phyloP scores from a whole-genome alignment of 92 coral and sea anemone species.

The Zoanthus sociatus region DNA sequence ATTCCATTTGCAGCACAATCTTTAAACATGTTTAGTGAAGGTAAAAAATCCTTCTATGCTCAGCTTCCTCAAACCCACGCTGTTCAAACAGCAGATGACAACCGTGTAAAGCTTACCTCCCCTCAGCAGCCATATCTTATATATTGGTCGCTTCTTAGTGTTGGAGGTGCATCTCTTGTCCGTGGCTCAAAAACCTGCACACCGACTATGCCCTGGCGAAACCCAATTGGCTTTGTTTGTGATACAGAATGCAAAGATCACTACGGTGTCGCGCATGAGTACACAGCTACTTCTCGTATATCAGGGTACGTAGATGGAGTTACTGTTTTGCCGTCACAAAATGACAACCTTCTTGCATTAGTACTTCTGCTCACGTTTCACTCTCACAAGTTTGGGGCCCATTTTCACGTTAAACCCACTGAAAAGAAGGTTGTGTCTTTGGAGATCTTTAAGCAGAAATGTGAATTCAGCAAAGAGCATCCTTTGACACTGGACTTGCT shows the following conservation, averaged over 20 bases:
- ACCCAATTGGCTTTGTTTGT: conserved; percentile 48
- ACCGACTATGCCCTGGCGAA: conserved; percentile 26
- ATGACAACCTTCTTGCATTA: conserved; percentile 34
- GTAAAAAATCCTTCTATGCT: conserved; percentile 7
- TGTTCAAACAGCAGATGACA: background rate
- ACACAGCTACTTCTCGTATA: background rate
- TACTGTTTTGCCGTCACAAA: conserved; percentile 30
- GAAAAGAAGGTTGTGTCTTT: conserved; percentile 26
- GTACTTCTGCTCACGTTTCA: conserved; percentile 36
- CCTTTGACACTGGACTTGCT: conserved; percentile 24
- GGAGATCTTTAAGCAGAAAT: conserved; percentile 21
- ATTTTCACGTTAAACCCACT: conserved; percentile 5
- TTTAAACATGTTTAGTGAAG: conserved; percentile 44
- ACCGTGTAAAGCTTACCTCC: background rate
- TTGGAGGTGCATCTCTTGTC: conserved; percentile 31
- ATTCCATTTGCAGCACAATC: conserved; percentile 41
- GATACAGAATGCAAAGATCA: conserved; percentile 14
- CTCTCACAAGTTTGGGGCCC: conserved; percentile 41
- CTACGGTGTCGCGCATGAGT: conserved; percentile 20
- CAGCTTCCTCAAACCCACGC: conserved; percentile 13
- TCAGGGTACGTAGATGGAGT: conserved; percentile 32
- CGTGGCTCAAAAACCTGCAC: background rate
- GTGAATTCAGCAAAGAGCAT: conserved; percentile 18
- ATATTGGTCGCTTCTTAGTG: conserved; percentile 31
- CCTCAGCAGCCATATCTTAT: conserved; percentile 48